Evolutionary conservation across 1,140 invertebrate species (phyloP).

Genomic region (Doryteuthis pealeii): DNA sequence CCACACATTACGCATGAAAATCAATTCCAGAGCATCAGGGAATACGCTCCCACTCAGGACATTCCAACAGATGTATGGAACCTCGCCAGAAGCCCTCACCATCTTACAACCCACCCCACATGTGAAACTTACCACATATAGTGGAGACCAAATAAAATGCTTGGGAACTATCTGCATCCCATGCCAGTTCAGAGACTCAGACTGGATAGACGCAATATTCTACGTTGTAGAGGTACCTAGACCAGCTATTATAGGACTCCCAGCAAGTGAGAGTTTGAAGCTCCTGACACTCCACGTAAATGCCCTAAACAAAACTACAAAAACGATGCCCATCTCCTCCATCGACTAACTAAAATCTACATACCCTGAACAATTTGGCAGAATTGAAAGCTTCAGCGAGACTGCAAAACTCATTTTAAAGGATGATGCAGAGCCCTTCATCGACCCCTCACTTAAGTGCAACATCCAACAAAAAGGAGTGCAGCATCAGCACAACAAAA

Average conservation of each 20-base stretch:
- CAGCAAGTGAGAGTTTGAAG: not conserved
- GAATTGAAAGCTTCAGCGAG: not conserved
- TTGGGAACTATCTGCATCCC: not conserved
- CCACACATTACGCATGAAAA: slow-evolving; percentile 7
- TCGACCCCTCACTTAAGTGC: slow-evolving; percentile 12
- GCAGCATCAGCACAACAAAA: slow-evolving; percentile 10
- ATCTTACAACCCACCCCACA: not conserved
- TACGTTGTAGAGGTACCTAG: not conserved
- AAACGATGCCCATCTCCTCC: not conserved
- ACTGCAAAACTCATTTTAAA: slow-evolving; percentile 8
- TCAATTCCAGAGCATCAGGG: slow-evolving; percentile 20
- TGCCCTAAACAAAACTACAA: no score
- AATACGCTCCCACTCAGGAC: slow-evolving; percentile 16
- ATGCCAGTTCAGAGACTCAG: not conserved
- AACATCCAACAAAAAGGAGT: not conserved
- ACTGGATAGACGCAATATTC: not conserved
- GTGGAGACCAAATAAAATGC: not conserved
- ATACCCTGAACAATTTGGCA: not conserved
- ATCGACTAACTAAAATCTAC: not conserved
- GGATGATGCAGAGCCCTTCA: slow-evolving; percentile 14
- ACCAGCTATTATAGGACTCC: not conserved
- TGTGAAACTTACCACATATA: not conserved
- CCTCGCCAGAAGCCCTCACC: not conserved
- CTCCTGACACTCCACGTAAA: not conserved
- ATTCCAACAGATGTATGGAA: slow-evolving; percentile 19